Conservation (phyloP, 1,140 invertebrate genomes). For the Popillia japonica region DNA sequence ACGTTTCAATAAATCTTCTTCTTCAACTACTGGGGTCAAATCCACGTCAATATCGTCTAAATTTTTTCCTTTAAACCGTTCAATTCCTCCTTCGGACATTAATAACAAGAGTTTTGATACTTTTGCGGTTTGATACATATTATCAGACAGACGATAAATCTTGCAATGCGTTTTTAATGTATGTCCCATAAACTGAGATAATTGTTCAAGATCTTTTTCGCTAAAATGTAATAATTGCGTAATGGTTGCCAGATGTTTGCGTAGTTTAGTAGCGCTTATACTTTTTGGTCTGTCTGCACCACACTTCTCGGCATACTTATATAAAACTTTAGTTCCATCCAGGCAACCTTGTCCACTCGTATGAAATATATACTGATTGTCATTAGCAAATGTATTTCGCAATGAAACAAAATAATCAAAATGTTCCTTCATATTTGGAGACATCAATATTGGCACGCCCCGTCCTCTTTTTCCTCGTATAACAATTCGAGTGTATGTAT, state of each 20-base stretch:
- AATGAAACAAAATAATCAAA: too few species aligned
- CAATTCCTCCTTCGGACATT: slow-evolving; percentile 35
- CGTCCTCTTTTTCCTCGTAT: slow-evolving; percentile 43
- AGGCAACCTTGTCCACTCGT: slow-evolving; percentile 37
- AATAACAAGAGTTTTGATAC: slow-evolving; percentile 41
- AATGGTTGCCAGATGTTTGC: slow-evolving; percentile 41
- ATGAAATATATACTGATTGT: slow-evolving; percentile 42
- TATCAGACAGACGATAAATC: slow-evolving; percentile 36
- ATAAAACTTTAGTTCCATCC: slow-evolving; percentile 42
- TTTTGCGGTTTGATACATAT: slow-evolving; percentile 41
- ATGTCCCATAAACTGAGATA: slow-evolving; percentile 39
- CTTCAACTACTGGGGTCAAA: slow-evolving; percentile 22
- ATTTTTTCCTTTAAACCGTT: slow-evolving; percentile 37
- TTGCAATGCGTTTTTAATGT: slow-evolving; percentile 42
- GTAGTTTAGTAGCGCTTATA: slow-evolving; percentile 44
- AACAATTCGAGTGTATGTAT: slow-evolving; percentile 36
- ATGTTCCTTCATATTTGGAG: slow-evolving; percentile 39
- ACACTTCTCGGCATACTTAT: slow-evolving; percentile 41
- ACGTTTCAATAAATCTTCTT: neutral
- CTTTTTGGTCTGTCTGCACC: slow-evolving; percentile 23
- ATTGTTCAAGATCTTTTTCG: slow-evolving; percentile 39
- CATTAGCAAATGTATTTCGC: too few species aligned
- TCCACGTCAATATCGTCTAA: slow-evolving; percentile 38
- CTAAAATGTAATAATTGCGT: slow-evolving; percentile 40
- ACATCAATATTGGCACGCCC: slow-evolving; percentile 37